Conservation (phyloP, 2,113 vertebrate genomes). For the Mesocricetus auratus region DNA sequence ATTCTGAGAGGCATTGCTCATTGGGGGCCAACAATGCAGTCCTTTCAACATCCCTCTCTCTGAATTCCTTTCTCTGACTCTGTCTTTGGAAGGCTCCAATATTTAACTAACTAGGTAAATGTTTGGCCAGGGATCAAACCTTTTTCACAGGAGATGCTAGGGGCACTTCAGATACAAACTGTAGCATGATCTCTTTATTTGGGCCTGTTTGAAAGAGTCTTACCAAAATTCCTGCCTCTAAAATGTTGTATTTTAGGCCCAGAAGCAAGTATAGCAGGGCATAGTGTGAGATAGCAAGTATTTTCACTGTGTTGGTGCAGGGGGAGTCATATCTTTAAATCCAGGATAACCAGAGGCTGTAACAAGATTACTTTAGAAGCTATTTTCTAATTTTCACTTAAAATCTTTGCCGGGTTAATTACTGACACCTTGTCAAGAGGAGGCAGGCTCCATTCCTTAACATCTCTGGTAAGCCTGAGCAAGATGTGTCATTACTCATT, state of each 20-base stretch:
- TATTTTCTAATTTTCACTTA: conserved; percentile 54
- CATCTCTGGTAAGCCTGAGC: not conserved
- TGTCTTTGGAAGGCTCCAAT: not conserved
- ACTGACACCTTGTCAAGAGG: not conserved
- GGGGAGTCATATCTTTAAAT: not conserved
- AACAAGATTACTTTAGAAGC: not conserved
- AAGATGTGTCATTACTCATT: conserved; percentile 6
- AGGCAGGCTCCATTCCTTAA: conserved; percentile 24
- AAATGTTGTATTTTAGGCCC: not conserved
- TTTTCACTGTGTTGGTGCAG: not conserved
- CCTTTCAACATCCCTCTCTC: not conserved
- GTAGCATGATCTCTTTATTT: not conserved
- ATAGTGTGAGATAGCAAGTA: not conserved
- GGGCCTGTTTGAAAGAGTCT: not conserved
- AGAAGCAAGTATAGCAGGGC: not conserved
- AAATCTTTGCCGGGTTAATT: conserved; percentile 41
- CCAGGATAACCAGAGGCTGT: not conserved
- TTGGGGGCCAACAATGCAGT: not conserved
- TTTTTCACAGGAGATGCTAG: not conserved
- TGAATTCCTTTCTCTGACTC: not conserved
- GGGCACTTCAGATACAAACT: not conserved
- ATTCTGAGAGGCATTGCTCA: not conserved
- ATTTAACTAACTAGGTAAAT: not conserved
- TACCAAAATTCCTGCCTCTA: not conserved
- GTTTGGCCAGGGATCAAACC: not conserved